These are phyloP conservation scores for Ichneumon xanthorius DNA, from an alignment of 2,888 invertebrate species.

Conservation along the genomic window DNA sequence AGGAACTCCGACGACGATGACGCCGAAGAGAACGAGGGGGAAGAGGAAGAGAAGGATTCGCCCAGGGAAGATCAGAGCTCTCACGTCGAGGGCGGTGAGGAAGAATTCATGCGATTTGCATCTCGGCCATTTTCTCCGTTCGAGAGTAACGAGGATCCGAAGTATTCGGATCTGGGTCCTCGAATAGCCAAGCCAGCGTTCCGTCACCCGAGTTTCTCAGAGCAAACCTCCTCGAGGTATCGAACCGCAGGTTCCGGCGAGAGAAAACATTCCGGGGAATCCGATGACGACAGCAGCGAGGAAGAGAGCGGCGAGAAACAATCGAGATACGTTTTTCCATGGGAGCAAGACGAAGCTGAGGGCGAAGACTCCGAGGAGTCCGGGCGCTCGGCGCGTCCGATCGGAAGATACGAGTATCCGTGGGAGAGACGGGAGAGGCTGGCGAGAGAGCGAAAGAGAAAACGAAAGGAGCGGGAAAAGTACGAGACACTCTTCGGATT, in stretches of 20 bases:
- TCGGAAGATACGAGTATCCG: slow-evolving; percentile 79
- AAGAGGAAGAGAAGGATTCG: slow-evolving; percentile 38
- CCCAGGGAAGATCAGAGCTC: slow-evolving; percentile 33
- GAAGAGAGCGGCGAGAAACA: slow-evolving; percentile 66
- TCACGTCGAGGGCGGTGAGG: slow-evolving; percentile 66
- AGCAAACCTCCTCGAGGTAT: slow-evolving; percentile 67
- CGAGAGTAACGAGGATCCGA: slow-evolving; percentile 79
- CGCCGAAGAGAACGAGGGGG: slow-evolving; percentile 52
- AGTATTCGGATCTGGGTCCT: slow-evolving; percentile 78
- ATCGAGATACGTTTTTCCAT: slow-evolving; percentile 77
- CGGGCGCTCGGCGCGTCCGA: slow-evolving; percentile 55
- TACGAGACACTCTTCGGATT: slow-evolving; percentile 55
- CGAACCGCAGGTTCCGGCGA: slow-evolving; percentile 45
- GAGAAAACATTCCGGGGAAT: slow-evolving; percentile 55
- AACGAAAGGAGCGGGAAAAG: slow-evolving; percentile 49
- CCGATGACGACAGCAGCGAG: slow-evolving; percentile 45
- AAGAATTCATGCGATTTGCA: slow-evolving; percentile 75
- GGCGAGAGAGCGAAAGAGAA: slow-evolving; percentile 67
- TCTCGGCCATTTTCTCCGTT: slow-evolving; percentile 79
- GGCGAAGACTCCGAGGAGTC: slow-evolving; percentile 67
- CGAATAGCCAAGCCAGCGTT: slow-evolving; percentile 80
- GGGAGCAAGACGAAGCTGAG: slow-evolving; percentile 74
- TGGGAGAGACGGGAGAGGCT: slow-evolving; percentile 81
- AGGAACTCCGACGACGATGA: slow-evolving; percentile 55
- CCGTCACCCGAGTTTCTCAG: slow-evolving; percentile 75